Base-by-base conservation (phyloP, 2,888 invertebrate genomes). In the Teleogryllus oceanicus region DNA sequence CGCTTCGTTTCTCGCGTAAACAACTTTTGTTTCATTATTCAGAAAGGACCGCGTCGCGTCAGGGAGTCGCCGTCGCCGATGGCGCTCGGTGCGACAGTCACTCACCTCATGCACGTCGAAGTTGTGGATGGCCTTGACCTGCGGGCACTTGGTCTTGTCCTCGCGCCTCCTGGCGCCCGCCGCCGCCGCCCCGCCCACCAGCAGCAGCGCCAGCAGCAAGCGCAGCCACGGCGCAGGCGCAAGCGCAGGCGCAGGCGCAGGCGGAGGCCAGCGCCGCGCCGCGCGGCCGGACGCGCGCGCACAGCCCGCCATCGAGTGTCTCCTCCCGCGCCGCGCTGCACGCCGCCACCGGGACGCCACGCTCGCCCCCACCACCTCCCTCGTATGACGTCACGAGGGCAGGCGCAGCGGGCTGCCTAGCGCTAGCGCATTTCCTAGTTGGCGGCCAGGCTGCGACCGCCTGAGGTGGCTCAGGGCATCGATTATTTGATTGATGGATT, bases 91-190 rank as follows among this genome's bases (percentile, higher is more conserved):
- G 37, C 37, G 37, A 0, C 8, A 8, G 1, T 4, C 37, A 18
- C 83, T 86, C 86, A 94, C 95, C 88, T 91, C 90, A 83, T 92
- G 89, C 84, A 95, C 88, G 88, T 95, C 92, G 85, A 95, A 95
- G 88, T 95, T 94, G 75, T 92, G 90, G 78, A 92, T 92, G 20
- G 94, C 94, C 86, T 92, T 92, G 82, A 95, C 95, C 89, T 91
- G 90, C 0, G 94, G 94, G 84, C 94, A 94, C 86, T 92, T 92
- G 20, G 89, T 89, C 84, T 92, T 90, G 86, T 92, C 92, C 84
- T 92, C 91, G 74, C 90, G 87, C 83, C 88, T 88, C 84, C 87
- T 86, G 86, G 79, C 79, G 12, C 18, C 37, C 8, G 20, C 18
- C 1, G 37, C 62, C 50, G 75, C n/a, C 49, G 51, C 62, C 13